Percentiles rank a stretch among this genome's conserved stretches.
Conservation (phyloP, 2,888 invertebrate species). For the Archips crataeganus region DNA sequence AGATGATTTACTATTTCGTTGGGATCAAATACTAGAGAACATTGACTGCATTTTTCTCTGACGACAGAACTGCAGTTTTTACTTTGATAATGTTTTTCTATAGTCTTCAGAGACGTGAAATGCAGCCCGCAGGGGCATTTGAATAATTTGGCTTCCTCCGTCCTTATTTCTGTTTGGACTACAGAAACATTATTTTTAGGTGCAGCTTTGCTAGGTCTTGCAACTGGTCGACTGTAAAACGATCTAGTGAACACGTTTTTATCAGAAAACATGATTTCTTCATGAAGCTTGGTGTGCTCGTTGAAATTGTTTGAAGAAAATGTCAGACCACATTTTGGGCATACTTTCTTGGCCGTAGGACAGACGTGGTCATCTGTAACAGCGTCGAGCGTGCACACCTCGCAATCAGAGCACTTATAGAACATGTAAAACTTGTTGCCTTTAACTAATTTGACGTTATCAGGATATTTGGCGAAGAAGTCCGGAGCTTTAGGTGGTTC, state of each 20-base stretch:
- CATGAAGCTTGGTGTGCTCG: background rate
- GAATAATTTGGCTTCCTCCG: slow-evolving; percentile 46
- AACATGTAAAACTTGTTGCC: slow-evolving; percentile 26
- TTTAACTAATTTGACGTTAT: slow-evolving; percentile 9
- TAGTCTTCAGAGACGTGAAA: slow-evolving; percentile 50
- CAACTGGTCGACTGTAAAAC: background rate
- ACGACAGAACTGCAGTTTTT: slow-evolving; percentile 46
- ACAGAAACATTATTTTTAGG: background rate
- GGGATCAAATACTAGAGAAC: slow-evolving; percentile 54
- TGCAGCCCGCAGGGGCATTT: slow-evolving; percentile 59
- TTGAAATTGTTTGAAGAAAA: background rate
- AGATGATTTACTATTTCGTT: slow-evolving; percentile 56
- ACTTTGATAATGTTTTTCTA: slow-evolving; percentile 50
- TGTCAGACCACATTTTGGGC: background rate
- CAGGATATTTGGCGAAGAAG: background rate
- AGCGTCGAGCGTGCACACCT: background rate
- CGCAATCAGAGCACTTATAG: slow-evolving; percentile 22
- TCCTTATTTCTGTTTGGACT: background rate
- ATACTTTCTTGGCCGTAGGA: slow-evolving; percentile 15
- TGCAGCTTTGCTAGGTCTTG: background rate
- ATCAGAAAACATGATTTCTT: slow-evolving; percentile 2
- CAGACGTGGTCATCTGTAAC: slow-evolving; percentile 7
- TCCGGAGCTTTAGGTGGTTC: background rate
- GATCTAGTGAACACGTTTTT: slow-evolving; percentile 28
- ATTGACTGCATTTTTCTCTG: slow-evolving; percentile 58